Conservation (phyloP, 1,140 invertebrate genomes). For the Anastatus disparis region DNA sequence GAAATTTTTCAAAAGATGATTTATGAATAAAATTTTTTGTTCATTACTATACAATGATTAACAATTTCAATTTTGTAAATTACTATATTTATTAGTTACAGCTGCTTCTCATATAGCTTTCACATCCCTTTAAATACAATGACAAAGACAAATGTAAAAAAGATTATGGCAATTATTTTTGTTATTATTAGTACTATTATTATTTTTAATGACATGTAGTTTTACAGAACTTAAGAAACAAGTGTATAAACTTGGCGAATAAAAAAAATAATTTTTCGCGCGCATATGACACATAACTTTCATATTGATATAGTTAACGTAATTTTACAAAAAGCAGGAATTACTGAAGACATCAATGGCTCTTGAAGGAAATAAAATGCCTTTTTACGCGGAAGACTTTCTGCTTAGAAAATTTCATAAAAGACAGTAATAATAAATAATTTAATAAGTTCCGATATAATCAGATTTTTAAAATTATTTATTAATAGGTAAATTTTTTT, state of each 20-base stretch:
- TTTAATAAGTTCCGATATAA: background rate
- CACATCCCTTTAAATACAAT: slow-evolving; percentile 35
- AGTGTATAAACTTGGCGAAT: background rate
- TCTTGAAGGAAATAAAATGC: too few relatives aligned
- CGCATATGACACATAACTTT: slow-evolving; percentile 7
- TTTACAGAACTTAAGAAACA: slow-evolving; percentile 26
- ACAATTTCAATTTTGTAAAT: background rate
- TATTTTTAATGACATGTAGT: slow-evolving; percentile 15
- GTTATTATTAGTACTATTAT: slow-evolving; percentile 15
- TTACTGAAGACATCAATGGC: slow-evolving; percentile 7
- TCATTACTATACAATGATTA: background rate
- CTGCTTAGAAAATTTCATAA: background rate
- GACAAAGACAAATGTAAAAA: slow-evolving; percentile 20
- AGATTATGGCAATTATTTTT: slow-evolving; percentile 15
- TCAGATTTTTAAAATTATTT: too few relatives aligned
- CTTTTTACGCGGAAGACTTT: background rate
- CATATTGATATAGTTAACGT: background rate
- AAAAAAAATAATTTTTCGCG: slow-evolving; percentile 30
- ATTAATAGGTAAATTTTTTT: too few relatives aligned
- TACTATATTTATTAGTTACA: background rate
- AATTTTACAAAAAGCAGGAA: slow-evolving; percentile 25
- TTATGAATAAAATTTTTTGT: background rate
- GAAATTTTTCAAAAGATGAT: background rate
- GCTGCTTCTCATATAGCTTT: background rate
- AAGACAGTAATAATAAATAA: background rate